These are phyloP conservation scores for Actinia tenebrosa DNA, from an alignment of 64 coral and sea anemone genomes.

Conservation along the genomic window DNA sequence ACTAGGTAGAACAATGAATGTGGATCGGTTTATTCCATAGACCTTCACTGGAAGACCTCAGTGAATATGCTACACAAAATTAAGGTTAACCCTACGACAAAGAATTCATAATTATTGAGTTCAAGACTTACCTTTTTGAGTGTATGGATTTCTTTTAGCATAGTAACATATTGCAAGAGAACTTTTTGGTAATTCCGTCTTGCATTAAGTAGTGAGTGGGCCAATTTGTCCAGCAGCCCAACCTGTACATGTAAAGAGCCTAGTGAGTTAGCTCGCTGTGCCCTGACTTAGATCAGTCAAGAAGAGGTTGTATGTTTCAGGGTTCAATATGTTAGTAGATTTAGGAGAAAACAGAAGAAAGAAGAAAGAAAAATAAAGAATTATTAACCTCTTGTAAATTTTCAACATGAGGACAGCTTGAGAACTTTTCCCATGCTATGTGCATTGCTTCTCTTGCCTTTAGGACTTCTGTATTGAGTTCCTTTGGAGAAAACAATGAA, in stretches of 20 bases:
- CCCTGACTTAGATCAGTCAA: neutral
- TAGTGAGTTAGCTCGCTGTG: neutral
- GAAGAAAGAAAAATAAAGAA: neutral
- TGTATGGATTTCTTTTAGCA: conserved; percentile 85
- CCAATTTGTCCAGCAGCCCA: conserved; percentile 56
- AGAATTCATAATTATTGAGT: neutral
- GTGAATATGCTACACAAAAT: no score
- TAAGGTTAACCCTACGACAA: no score
- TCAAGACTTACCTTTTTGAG: conserved; percentile 75
- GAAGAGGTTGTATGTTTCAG: neutral
- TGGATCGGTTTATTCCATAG: no score
- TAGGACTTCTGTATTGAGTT: conserved; percentile 67
- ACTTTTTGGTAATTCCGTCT: conserved; percentile 91
- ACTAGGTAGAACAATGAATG: no score
- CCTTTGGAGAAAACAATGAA: conserved; percentile 28
- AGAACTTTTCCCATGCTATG: conserved; percentile 97
- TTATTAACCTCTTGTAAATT: conserved; percentile 93
- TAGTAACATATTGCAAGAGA: conserved; percentile 76
- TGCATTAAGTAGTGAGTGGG: conserved; percentile 70
- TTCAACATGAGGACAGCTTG: conserved; percentile 72
- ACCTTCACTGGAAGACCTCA: no score
- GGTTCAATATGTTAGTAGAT: neutral
- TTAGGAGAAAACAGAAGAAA: neutral
- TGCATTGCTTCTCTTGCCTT: conserved; percentile 91
- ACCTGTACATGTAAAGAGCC: conserved; percentile 22